Evolutionary conservation across 2,888 invertebrate species (phyloP), one percentile per base, ranked within the genome.

Genomic region (Sinelater perroti): DNA sequence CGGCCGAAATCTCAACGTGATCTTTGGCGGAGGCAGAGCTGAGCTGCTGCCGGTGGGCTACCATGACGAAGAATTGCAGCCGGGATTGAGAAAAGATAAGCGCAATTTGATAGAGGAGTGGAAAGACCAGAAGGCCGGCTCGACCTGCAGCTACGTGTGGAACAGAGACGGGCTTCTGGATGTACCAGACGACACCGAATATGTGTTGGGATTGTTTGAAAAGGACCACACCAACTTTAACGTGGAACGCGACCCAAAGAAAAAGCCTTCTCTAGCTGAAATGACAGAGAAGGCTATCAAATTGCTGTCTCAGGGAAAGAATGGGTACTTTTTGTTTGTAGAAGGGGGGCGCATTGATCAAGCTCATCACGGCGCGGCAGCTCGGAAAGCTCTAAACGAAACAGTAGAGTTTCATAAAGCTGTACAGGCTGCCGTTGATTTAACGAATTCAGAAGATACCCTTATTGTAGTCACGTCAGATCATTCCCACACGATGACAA

Each of bases 221-320:
- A 21, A 62, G 1, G 63, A 67, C 33, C 75, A 77, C 59, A 72
- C 73, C 65, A 46, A 62, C 2, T 94, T 88, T 73, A 88, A 91
- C 62, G 70, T 89, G 54, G 86, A 89, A 67, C 83, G 86, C 1
- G 76, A 81, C 56, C 26, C 72, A 0, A 67, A 70, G 7, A 77
- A 76, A 13, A 84, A 87, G 55, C 94, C 94, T 0, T 85, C 87
- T 0, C 74, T 95, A 8, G 83, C 83, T 52, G 91, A 93, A 73
- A 92, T 95, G 93, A 89, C 90, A 0, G 81, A 83, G 66, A 85
- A 84, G 42, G 93, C 94, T 0, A 87, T 95, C 47, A 80, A 87
- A 65, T 79, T 91, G 8, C 77, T 95, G 42, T 81, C 83, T 1
- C 83, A 81, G 60, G 63, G 60, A 4, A 8, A 11, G 1, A 33